Evolutionary conservation across 1,140 invertebrate genomes (phyloP).

Genomic region (Sminthurides bifidus): DNA sequence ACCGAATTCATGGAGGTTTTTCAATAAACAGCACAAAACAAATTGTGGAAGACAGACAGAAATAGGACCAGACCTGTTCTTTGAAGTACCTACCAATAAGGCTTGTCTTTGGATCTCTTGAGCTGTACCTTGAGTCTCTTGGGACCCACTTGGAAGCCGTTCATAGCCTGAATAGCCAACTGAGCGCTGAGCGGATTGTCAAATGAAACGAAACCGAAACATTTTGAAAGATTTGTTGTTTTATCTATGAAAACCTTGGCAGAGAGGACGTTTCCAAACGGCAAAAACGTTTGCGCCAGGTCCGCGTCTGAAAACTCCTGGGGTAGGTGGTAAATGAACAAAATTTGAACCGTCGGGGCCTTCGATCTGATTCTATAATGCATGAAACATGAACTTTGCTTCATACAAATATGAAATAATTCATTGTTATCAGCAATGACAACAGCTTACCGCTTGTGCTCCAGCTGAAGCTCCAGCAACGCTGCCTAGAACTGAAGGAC

Average conservation of each 20-base stretch:
- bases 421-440: too few relatives aligned
- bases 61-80: too few relatives aligned
- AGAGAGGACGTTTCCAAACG: constrained; percentile 92
- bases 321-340: constrained; percentile 98
- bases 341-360: constrained; percentile 92
- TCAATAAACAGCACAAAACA: too few relatives aligned
- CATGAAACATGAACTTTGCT: too few relatives aligned
- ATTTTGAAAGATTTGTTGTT: constrained; percentile 94
- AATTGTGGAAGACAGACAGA: too few relatives aligned
- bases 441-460: too few relatives aligned
- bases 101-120: constrained; percentile 78
- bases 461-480: too few relatives aligned
- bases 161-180: constrained; percentile 91
- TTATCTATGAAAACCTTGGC: constrained; percentile 99
- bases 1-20: too few relatives aligned
- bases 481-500: too few relatives aligned
- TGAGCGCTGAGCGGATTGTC: constrained; percentile 86
- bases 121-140: constrained; percentile 95
- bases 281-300: constrained; percentile 83
- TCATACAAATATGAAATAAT: too few relatives aligned
- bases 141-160: constrained; percentile 92
- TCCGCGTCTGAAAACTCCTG: constrained; percentile 94
- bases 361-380: constrained; percentile 52
- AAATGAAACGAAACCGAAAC: constrained; percentile 95
- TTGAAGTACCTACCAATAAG: constrained; percentile 13